Evolutionary conservation across 2,888 invertebrate species (phyloP).

Genomic region (Nephrotoma guestfalica): DNA sequence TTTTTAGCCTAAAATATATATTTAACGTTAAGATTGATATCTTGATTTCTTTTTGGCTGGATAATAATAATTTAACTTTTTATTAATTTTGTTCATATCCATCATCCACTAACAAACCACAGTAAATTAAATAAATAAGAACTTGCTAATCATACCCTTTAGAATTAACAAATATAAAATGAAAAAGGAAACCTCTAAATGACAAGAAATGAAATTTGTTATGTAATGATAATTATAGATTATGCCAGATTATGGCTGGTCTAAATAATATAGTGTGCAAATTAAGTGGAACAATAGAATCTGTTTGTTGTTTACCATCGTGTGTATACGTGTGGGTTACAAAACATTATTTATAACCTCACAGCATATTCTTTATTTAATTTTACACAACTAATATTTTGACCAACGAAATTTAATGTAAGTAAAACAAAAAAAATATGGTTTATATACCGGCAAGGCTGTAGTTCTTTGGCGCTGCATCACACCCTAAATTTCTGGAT

Average conservation of each 20-base stretch:
- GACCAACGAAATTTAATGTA: too few relatives aligned
- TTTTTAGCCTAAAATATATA: background rate
- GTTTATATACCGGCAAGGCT: too few relatives aligned
- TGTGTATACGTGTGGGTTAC: background rate
- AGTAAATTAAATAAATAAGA: background rate
- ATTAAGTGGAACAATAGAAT: background rate
- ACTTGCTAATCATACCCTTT: background rate
- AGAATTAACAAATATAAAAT: background rate
- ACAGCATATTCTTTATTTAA: too few relatives aligned
- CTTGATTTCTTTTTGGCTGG: background rate
- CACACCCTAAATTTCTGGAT: too few relatives aligned
- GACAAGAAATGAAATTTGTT: background rate
- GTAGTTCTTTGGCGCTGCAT: too few relatives aligned
- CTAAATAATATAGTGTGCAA: background rate
- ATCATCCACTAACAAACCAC: background rate
- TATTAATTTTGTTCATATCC: background rate
- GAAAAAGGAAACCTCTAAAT: background rate
- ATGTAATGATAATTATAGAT: background rate
- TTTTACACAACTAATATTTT: too few relatives aligned
- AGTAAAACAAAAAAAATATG: too few relatives aligned
- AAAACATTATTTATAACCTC: too few relatives aligned
- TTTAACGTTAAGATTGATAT: constrained; percentile 1
- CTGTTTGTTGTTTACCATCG: background rate
- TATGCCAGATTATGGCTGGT: background rate
- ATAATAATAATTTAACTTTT: background rate